Percentiles rank a stretch among this genome's conserved stretches.
Evolutionary conservation across 2,113 vertebrate species (phyloP).

Genomic region (Conger conger): DNA sequence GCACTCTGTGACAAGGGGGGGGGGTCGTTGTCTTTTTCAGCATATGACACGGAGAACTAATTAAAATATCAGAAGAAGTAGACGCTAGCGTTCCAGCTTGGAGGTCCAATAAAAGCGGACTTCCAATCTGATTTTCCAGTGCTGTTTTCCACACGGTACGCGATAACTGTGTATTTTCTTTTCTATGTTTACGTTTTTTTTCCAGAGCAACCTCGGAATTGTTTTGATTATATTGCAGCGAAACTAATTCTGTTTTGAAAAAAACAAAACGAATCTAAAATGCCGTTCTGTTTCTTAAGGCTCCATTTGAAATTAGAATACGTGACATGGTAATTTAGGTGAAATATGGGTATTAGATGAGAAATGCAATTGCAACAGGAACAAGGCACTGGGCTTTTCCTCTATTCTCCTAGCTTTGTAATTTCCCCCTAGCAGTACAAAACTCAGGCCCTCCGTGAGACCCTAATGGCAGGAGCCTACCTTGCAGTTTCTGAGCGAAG

Average conservation of each 20-base stretch:
- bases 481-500: constrained; percentile 80
- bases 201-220: not conserved
- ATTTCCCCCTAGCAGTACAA: constrained; percentile 22
- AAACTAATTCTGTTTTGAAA: not conserved
- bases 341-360: constrained; percentile 13
- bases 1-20: too few relatives aligned
- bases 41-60: too few relatives aligned
- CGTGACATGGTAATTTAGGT: not conserved
- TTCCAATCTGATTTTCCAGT: too few relatives aligned
- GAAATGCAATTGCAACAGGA: constrained; percentile 32
- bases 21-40: too few relatives aligned
- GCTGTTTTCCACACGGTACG: too few relatives aligned
- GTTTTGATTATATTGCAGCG: not conserved
- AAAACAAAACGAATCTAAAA: too few relatives aligned
- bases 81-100: too few relatives aligned
- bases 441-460: constrained; percentile 37
- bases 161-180: too few relatives aligned
- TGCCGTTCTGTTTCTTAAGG: not conserved
- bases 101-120: too few relatives aligned
- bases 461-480: constrained; percentile 56
- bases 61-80: too few relatives aligned
- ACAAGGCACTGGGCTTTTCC: constrained; percentile 25
- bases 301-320: not conserved
- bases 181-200: too few relatives aligned
- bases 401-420: constrained; percentile 19